A percentile compares a stretch with the other conserved stretches of the same genome.
Conservation (phyloP, 2,797 vertebrate genomes). For the Oophaga sylvatica region DNA sequence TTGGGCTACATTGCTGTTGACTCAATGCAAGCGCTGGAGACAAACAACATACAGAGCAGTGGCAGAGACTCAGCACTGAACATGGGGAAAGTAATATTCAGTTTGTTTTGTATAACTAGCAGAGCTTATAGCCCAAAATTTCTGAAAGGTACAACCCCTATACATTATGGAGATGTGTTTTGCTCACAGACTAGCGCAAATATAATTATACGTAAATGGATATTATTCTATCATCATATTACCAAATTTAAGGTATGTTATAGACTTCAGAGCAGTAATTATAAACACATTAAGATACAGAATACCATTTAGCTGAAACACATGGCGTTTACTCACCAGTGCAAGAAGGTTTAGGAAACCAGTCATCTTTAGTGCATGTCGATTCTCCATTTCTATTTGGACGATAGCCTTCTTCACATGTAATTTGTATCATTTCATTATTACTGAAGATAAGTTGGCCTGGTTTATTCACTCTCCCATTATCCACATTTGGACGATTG, state of each 20-base stretch:
- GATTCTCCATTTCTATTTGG: neutral
- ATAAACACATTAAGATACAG: neutral
- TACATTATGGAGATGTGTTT: too few relatives aligned
- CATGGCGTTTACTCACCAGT: conserved; percentile 14
- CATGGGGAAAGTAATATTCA: too few relatives aligned
- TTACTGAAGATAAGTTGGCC: neutral
- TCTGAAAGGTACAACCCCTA: too few relatives aligned
- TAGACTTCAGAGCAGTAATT: neutral
- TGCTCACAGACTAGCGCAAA: too few relatives aligned
- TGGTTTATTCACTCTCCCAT: neutral
- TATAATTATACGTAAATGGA: too few relatives aligned
- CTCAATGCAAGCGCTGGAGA: too few relatives aligned
- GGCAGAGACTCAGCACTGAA: too few relatives aligned
- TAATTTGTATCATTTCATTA: neutral
- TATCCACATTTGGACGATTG: neutral
- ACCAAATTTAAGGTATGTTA: neutral
- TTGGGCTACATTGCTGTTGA: too few relatives aligned
- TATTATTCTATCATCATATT: too few relatives aligned
- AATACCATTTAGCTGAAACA: neutral
- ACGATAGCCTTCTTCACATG: neutral
- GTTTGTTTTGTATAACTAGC: too few relatives aligned
- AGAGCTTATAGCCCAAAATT: too few relatives aligned
- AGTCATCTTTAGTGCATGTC: conserved; percentile 34
- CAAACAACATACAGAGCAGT: too few relatives aligned
- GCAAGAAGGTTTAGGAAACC: conserved; percentile 28